Evolutionary conservation across 23 tunicate species (phyloP).

Genomic region (Botrylloides violaceus): DNA sequence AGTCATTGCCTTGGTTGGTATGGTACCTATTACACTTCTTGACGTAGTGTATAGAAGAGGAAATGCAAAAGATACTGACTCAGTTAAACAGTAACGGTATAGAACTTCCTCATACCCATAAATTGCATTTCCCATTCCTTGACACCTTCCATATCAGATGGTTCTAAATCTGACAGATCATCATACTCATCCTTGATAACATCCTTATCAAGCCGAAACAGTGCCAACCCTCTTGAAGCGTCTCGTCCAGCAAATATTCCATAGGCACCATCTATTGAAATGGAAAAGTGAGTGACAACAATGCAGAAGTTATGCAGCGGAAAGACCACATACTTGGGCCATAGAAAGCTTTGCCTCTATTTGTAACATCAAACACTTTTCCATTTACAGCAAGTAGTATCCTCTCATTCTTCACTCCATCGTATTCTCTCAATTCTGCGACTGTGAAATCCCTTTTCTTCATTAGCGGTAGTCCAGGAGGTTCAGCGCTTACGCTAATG

Average conservation of each 20-base stretch:
- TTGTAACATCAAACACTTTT: conserved; percentile 91
- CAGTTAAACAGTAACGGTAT: too few relatives aligned
- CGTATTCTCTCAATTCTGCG: conserved; percentile 62
- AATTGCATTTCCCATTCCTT: conserved; percentile 97
- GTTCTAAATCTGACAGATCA: conserved; percentile 57
- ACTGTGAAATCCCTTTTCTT: conserved; percentile 66
- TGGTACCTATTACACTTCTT: too few relatives aligned
- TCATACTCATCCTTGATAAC: conserved; percentile 93
- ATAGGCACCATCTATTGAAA: conserved; percentile 63
- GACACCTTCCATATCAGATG: conserved; percentile 72
- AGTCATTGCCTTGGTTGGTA: too few relatives aligned
- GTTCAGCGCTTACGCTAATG: background rate
- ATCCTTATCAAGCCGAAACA: conserved; percentile 81
- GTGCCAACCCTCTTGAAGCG: conserved; percentile 85
- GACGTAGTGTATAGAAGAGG: too few relatives aligned
- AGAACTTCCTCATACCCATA: conserved; percentile 51
- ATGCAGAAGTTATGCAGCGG: too few relatives aligned
- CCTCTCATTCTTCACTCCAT: conserved; percentile 74
- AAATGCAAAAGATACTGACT: too few relatives aligned
- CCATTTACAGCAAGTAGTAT: conserved; percentile 89
- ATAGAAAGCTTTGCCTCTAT: conserved; percentile 73
- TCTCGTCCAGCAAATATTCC: conserved; percentile 94
- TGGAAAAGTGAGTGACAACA: background rate
- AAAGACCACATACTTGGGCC: conserved; percentile 68
- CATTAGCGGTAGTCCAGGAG: conserved; percentile 42